These are phyloP conservation scores for Nectonema munidae DNA, from an alignment of 2,888 invertebrate species.

Conservation along the genomic window DNA sequence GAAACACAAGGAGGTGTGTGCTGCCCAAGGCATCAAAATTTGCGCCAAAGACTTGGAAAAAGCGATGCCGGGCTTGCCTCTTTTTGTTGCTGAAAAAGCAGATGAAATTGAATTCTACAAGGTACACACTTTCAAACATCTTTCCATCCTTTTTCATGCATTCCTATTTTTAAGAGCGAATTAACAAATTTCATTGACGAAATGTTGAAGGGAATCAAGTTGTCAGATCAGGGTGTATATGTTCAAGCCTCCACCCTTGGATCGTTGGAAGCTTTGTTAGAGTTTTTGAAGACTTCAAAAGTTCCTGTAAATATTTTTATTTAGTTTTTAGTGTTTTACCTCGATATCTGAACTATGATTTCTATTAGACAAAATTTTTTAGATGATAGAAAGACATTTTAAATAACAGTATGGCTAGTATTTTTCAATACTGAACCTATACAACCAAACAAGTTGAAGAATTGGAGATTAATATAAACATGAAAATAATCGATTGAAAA, in stretches of 20 bases:
- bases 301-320: slow-evolving; percentile 45
- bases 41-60: slow-evolving; percentile 90
- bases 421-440: no score
- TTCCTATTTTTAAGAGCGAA: slow-evolving; percentile 37
- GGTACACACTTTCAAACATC: slow-evolving; percentile 15
- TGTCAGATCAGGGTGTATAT: slow-evolving; percentile 65
- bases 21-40: slow-evolving; percentile 90
- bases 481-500: no score
- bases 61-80: slow-evolving; percentile 65
- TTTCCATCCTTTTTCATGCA: no score
- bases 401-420: no score
- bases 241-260: slow-evolving; percentile 99
- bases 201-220: slow-evolving; percentile 58
- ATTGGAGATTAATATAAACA: no score
- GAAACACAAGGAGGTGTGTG: slow-evolving; percentile 65
- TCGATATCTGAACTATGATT: no score
- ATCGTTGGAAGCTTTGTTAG: slow-evolving; percentile 71
- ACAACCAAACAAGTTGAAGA: no score
- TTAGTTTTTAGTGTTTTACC: not conserved
- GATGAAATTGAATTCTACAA: slow-evolving; percentile 62
- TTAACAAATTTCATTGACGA: slow-evolving; percentile 51
- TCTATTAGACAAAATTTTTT: no score
- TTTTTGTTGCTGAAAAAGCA: slow-evolving; percentile 55
- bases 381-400: no score
- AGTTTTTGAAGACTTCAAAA: slow-evolving; percentile 57